Evolutionary conservation across 2,888 invertebrate genomes (phyloP).

Genomic region (Villa cingulata): DNA sequence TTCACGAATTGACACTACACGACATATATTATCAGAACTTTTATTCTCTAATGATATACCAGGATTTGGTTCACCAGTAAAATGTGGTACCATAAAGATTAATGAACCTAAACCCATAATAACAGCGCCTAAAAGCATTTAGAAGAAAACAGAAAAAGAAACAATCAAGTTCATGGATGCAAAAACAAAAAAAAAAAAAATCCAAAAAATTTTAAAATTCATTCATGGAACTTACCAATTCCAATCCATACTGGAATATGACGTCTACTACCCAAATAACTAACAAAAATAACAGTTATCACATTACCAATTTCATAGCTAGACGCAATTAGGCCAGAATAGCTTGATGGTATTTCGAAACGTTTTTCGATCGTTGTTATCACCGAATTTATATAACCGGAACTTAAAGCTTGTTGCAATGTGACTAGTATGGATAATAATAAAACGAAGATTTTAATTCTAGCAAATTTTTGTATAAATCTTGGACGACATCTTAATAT

Average conservation of each 20-base stretch:
- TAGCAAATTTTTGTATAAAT: constrained; percentile 75
- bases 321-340: constrained; percentile 84
- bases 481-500: constrained; percentile 74
- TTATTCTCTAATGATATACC: constrained; percentile 54
- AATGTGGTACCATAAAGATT: constrained; percentile 86
- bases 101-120: constrained; percentile 89
- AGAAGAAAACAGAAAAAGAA: background rate
- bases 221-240: constrained; percentile 64
- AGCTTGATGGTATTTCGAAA: constrained; percentile 84
- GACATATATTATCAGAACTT: constrained; percentile 65
- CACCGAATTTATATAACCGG: constrained; percentile 87
- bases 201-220: no score
- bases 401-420: constrained; percentile 78
- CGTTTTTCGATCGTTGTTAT: constrained; percentile 95
- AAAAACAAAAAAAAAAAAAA: no score
- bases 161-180: no score
- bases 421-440: constrained; percentile 81
- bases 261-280: constrained; percentile 81
- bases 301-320: constrained; percentile 93
- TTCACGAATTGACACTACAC: constrained; percentile 53
- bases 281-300: constrained; percentile 89
- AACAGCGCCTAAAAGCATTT: constrained; percentile 50
- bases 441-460: constrained; percentile 84
- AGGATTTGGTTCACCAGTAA: constrained; percentile 66
- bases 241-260: constrained; percentile 94